Conservation (phyloP, 2,797 vertebrate genomes). For the Pseudochaenichthys georgianus region DNA sequence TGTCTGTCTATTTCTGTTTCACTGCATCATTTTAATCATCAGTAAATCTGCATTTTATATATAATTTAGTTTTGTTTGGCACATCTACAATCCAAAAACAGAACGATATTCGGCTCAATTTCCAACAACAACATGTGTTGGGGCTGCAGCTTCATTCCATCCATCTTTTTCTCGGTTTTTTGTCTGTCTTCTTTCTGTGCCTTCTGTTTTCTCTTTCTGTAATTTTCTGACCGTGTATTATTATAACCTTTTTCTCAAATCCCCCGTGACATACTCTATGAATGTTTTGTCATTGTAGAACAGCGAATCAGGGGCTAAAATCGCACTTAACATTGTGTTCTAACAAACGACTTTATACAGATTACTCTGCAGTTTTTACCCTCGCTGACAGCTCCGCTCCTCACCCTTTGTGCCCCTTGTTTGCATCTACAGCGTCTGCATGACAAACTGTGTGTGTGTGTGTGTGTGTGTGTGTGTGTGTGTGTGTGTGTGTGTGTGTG, state of each 20-base stretch:
- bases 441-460: neutral
- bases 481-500: too few relatives aligned
- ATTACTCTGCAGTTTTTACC: slow-evolving; percentile 35
- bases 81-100: too few relatives aligned
- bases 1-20: neutral
- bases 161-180: fast-evolving
- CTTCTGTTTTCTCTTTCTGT: neutral
- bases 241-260: neutral
- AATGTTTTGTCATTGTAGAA: neutral
- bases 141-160: neutral
- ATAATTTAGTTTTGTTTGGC: too few relatives aligned
- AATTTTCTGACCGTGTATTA: neutral
- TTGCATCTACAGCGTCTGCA: slow-evolving; percentile 41
- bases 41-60: too few relatives aligned
- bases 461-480: neutral
- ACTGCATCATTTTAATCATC: neutral
- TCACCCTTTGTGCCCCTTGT: slow-evolving; percentile 15
- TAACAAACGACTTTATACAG: slow-evolving; percentile 5
- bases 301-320: neutral
- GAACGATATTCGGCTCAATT: too few relatives aligned
- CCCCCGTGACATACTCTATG: neutral
- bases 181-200: neutral
- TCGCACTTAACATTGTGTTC: slow-evolving; percentile 17
- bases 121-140: too few relatives aligned
- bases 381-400: slow-evolving; percentile 20